phyloP scores from a whole-genome alignment of 2,888 invertebrate genomes.

The Listrodromus nycthemerus region DNA sequence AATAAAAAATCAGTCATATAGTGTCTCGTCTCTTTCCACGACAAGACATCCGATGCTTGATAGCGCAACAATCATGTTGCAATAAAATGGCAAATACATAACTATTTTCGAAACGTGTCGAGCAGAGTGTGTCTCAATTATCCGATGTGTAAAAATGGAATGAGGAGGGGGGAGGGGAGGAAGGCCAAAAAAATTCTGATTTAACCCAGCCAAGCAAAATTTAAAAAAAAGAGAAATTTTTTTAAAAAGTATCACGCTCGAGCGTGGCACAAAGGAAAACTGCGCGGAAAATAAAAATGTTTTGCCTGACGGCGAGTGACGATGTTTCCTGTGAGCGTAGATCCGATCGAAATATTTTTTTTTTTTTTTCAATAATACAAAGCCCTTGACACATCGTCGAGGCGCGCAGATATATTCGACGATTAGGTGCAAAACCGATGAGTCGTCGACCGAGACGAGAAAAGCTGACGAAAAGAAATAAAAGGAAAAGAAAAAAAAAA shows the following conservation, averaged over 20 bases:
- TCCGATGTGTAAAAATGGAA: neutral
- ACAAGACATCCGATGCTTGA: constrained; percentile 8
- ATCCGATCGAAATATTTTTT: neutral
- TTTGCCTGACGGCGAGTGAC: constrained; percentile 57
- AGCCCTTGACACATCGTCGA: constrained; percentile 47
- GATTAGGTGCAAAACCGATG: constrained; percentile 11
- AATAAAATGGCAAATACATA: constrained; percentile 39
- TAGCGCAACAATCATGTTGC: constrained; percentile 37
- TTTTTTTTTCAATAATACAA: neutral
- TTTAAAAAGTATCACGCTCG: constrained; percentile 44
- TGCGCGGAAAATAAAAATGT: constrained; percentile 22
- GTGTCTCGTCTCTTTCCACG: neutral
- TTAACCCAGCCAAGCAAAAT: neutral
- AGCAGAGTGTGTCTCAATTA: constrained; percentile 6
- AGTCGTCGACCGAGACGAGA: neutral
- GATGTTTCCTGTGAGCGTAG: constrained; percentile 22
- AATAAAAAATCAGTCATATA: neutral
- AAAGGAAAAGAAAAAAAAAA: neutral
- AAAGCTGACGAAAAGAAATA: neutral
- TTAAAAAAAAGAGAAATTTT: neutral
- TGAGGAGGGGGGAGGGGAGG: neutral
- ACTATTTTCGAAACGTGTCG: constrained; percentile 48
- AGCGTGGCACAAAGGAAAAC: constrained; percentile 50
- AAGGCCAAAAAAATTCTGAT: constrained; percentile 29
- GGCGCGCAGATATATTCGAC: constrained; percentile 8